Evolutionary conservation across 1,140 invertebrate genomes (phyloP).

Genomic region (Schlechtendalia chinensis): DNA sequence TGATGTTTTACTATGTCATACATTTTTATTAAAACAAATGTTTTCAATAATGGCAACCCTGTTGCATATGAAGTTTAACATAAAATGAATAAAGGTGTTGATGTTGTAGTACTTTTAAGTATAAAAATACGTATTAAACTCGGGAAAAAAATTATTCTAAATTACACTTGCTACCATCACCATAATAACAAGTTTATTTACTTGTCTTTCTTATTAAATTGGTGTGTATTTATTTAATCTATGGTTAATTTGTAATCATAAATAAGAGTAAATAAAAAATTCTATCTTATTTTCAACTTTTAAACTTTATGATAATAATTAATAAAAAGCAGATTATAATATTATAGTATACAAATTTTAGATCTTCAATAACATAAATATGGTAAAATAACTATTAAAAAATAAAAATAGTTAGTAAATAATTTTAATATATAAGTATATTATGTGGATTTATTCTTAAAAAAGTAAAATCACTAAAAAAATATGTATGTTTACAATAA

Average conservation of each 20-base stretch:
- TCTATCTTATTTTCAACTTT: not conserved
- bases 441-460: constrained; percentile 19
- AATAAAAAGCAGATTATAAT: constrained; percentile 35
- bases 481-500: constrained; percentile 36
- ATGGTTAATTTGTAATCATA: not conserved
- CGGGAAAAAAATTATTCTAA: not conserved
- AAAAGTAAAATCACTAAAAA: constrained; percentile 43
- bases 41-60: not conserved
- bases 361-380: not conserved
- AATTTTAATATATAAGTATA: constrained; percentile 6
- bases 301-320: constrained; percentile 13
- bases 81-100: not conserved
- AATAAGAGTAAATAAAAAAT: not conserved
- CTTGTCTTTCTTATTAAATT: not conserved
- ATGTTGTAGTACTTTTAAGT: not conserved
- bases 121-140: too few relatives aligned
- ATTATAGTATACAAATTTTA: not conserved
- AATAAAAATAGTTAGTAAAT: not conserved
- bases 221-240: constrained; percentile 18
- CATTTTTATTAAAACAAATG: too few relatives aligned
- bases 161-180: not conserved
- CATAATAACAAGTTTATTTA: not conserved
- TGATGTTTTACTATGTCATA: too few relatives aligned
- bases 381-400: constrained; percentile 16
- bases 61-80: not conserved